phyloP scores from a whole-genome alignment of 1,140 invertebrate genomes.

The Lepidurus couesii region DNA sequence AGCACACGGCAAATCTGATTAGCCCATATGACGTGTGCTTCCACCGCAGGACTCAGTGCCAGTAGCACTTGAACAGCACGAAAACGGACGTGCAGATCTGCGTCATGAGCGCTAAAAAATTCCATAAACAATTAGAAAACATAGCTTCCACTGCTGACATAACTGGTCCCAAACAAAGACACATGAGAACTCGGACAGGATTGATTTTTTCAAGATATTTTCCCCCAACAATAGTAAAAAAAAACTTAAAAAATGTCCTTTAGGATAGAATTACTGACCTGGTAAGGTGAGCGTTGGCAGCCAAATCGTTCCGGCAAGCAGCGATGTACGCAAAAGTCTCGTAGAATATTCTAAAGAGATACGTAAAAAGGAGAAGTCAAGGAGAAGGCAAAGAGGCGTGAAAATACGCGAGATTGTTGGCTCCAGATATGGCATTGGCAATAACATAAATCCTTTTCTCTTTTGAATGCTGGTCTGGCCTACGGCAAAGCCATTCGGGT shows the following conservation, averaged over 20 bases:
- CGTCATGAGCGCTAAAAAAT: constrained; percentile 37
- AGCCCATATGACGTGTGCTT: background rate
- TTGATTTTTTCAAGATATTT: too few species aligned
- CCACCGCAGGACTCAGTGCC: background rate
- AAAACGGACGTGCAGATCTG: constrained; percentile 42
- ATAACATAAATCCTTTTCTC: background rate
- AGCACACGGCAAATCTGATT: background rate
- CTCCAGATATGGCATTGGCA: background rate
- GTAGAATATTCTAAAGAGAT: constrained; percentile 26
- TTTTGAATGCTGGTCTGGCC: background rate
- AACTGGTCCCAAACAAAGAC: too few species aligned
- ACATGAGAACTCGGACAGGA: too few species aligned
- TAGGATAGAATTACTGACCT: constrained; percentile 26
- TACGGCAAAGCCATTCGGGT: background rate
- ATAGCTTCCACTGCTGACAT: background rate
- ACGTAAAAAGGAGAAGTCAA: background rate
- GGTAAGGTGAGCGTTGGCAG: constrained; percentile 29
- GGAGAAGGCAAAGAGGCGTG: constrained; percentile 3
- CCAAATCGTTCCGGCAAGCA: background rate
- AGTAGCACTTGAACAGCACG: constrained; percentile 39
- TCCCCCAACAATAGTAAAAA: too few species aligned
- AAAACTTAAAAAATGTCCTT: background rate
- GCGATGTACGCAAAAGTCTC: constrained; percentile 25
- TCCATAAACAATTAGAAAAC: constrained; percentile 24
- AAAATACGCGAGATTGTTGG: background rate